Evolutionary conservation across 2,888 invertebrate species (phyloP).

Genomic region (Chymomyza caudatula): DNA sequence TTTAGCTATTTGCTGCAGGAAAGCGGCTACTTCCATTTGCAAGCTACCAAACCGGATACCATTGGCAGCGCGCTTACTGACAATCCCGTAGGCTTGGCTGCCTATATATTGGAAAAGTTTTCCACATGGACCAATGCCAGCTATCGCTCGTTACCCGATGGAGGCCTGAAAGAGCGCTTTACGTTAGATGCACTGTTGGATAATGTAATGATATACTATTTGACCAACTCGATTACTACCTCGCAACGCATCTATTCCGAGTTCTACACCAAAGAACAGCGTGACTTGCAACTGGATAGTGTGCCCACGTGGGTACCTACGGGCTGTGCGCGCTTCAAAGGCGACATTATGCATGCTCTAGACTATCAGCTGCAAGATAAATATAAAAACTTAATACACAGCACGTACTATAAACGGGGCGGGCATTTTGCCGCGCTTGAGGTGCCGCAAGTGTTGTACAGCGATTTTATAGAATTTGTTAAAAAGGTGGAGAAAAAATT

Average conservation of each 20-base stretch:
- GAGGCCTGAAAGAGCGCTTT: slow-evolving; percentile 81
- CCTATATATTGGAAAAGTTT: slow-evolving; percentile 94
- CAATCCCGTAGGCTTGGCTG: slow-evolving; percentile 89
- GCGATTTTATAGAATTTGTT: slow-evolving; percentile 84
- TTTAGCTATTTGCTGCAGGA: slow-evolving; percentile 76
- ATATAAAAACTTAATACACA: slow-evolving; percentile 84
- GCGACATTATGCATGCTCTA: slow-evolving; percentile 83
- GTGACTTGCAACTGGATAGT: slow-evolving; percentile 74
- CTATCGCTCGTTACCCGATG: slow-evolving; percentile 80
- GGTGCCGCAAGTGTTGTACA: slow-evolving; percentile 84
- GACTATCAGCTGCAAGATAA: slow-evolving; percentile 81
- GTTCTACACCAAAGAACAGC: slow-evolving; percentile 66
- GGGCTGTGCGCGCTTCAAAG: slow-evolving; percentile 85
- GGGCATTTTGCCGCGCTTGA: slow-evolving; percentile 94
- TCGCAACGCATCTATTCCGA: slow-evolving; percentile 86
- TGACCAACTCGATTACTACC: slow-evolving; percentile 84
- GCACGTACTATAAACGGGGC: slow-evolving; percentile 83
- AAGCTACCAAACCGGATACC: slow-evolving; percentile 93
- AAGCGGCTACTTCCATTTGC: slow-evolving; percentile 85
- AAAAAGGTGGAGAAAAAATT: slow-evolving; percentile 73
- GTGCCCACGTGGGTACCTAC: slow-evolving; percentile 84
- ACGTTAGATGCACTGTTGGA: slow-evolving; percentile 81
- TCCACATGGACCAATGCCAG: slow-evolving; percentile 83
- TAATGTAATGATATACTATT: slow-evolving; percentile 90
- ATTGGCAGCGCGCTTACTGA: slow-evolving; percentile 80